Base-by-base conservation (phyloP, 2,113 vertebrate genomes). In the Phylloscopus whistleri region DNA sequence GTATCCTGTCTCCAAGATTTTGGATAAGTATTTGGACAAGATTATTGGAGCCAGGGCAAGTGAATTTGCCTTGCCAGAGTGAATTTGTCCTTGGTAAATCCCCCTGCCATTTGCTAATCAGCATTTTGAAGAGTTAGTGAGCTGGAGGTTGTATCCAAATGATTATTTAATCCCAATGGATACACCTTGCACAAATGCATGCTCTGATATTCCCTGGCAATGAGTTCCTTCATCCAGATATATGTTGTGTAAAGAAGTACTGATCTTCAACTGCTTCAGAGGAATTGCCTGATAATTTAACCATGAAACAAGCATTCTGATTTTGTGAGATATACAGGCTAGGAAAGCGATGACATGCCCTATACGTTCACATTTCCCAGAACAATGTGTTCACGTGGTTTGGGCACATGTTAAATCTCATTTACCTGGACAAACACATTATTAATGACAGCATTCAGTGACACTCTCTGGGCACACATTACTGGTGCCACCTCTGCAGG, bases 1-100 rank as follows among this genome's bases (percentile, higher is more conserved):
- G 43, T 86, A 95, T 95, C 95, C 95, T 95, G 95, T 86, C 79
- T 84, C 92, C 59, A 67, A 72, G 64, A 48, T 62, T 85, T 81
- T 85, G 89, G 63, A 55, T 28, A 35, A 75, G 49, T 59, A 31
- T 84, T 75, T n/a, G 78, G 68, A 73, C 23, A 69, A 69, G 55
- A 49, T 80, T 77, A 51, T 48, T 43, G 5, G 44, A 94, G 24
- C 19, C 84, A 44, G 48, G 20, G 52, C 27, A 89, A 78, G 30
- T 39, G 78, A 67, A 56, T 67, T 67, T 37, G n/a, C 51, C 41
- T 48, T 48, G 21, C 51, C 63, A 67, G 48, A 46, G 27, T 43
- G 43, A 39, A 6, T n/a, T 67, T 91, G 68, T 37, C 66, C 27
- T 60, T 72, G 11, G 16, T 78, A 39, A 93, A 55, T 70, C 7